Base-by-base conservation (phyloP, 1,140 invertebrate genomes). In the Pissodes strobi region DNA sequence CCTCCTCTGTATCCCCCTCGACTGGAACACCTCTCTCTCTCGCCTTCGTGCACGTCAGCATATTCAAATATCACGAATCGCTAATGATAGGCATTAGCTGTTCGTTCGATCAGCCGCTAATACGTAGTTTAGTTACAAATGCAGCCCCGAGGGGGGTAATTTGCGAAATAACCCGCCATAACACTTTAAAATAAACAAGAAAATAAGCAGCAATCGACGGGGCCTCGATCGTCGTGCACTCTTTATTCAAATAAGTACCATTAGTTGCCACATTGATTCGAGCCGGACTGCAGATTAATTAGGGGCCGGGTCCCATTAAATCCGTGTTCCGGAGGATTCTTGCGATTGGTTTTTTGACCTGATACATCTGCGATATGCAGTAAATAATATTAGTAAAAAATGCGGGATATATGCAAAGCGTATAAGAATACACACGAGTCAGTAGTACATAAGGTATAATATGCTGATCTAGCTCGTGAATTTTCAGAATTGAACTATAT, bases 61-160 rank as follows among this genome's bases (percentile, higher is more conserved):
- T 78, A 78, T 78, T 73, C 76, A 78, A 78, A 78, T 74, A 78
- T 76, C 76, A 78, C 76, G 76, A 76, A 75, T 76, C 67, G 68
- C 69, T 74, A 75, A 78, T 78, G 71, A 78, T 78, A 78, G 76
- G 71, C 69, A 78, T 78, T 76, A 78, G 74, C 62, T 66, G 69
- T 58, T 71, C 73, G 73, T 71, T 74, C 76, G 76, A 76, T 78
- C 71, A 71, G 57, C 73, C 69, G 75, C 73, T 78, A 78, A 78
- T 78, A 74, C 74, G 67, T 78, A 78, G 75, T 76, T 78, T 76
- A 78, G 73, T 75, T 75, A 76, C 76, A 76, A 76, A 78, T 75
- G 74, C 76, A 68, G 71, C 74, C 74, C 70, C 46, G 63, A 67
- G 69, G 73, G 75, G 72, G 68, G 69, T 75, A 78, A 78, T 78